Evolutionary conservation across 2,113 vertebrate species (phyloP), one percentile per base, ranked within the genome.

Genomic region (Dissostichus mawsoni): DNA sequence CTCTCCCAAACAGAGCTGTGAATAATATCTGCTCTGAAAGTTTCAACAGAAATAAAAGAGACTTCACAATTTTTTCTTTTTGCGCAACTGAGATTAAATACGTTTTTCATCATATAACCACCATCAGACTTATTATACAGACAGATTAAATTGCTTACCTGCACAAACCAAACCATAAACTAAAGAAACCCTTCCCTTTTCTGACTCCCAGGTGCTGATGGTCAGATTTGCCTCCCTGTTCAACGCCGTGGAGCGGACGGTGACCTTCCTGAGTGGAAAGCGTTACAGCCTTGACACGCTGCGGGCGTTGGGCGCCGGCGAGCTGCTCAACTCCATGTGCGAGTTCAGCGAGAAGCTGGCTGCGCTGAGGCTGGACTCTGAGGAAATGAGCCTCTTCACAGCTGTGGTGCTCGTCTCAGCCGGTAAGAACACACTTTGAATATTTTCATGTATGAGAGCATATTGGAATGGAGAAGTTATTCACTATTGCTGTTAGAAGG

Each of bases 281-380:
- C 96, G 96, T 76, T 98, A 97, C 88, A 96, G 96, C 33, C 94
- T 99, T 57, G 97, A 98, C 88, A 95, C 96, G 45, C 87, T 99
- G 51, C 96, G 95, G 73, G 95, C 96, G 1, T 96, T 98, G 92
- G 98, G 98, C 72, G 97, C 97, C 13, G 97, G 98, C 16, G 97
- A 99, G 85, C 96, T 99, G 68, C 97, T 99, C 77, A 96, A 95
- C 89, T 97, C 98, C 36, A 99, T 99, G 97, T 98, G 98, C 86
- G 98, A 99, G 82, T 99, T 99, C 84, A 99, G 97, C 58, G 98
- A 99, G 92, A 99, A 99, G 86, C 96, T 99, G 23, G 95, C 95
- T 58, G 95, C 95, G 41, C 95, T 99, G 86, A 95, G 95, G 25
- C 98, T 99, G 45, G 95, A 96, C 56, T 92, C 96, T 2, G 97